phyloP scores from a whole-genome alignment of 2,888 invertebrate species.

The Sympetrum striolatum region DNA sequence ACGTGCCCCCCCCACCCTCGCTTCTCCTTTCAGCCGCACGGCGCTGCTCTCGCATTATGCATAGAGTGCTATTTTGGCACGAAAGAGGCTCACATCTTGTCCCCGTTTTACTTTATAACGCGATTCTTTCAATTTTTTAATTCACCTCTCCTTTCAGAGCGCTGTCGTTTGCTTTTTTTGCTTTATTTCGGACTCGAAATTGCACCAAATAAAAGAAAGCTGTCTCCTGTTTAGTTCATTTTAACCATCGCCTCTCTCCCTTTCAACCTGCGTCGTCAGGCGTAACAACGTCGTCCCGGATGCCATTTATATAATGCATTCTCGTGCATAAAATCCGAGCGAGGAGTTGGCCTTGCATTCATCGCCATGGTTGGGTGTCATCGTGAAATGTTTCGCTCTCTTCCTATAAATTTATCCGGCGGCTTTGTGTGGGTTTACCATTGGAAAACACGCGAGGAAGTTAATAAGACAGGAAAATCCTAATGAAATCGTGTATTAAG shows the following conservation, averaged over 20 bases:
- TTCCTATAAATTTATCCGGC: neutral
- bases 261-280: neutral
- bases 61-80: slow-evolving; percentile 34
- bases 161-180: neutral
- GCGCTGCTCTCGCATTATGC: slow-evolving; percentile 5
- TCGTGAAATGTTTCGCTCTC: neutral
- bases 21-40: neutral
- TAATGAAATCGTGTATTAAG: too few species aligned
- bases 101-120: slow-evolving; percentile 29
- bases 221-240: neutral
- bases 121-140: neutral
- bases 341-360: neutral
- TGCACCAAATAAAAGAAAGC: neutral
- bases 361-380: neutral
- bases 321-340: slow-evolving; percentile 6
- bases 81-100: neutral
- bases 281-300: neutral
- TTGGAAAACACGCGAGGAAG: neutral
- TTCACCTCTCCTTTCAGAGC: neutral
- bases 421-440: neutral
- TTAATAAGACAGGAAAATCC: neutral
- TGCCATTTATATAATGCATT: slow-evolving; percentile 10
- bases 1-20: neutral
- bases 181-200: neutral
- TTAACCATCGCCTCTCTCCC: neutral